Evolutionary conservation across 2,888 invertebrate genomes (phyloP).

Genomic region (Argyresthia albistria): DNA sequence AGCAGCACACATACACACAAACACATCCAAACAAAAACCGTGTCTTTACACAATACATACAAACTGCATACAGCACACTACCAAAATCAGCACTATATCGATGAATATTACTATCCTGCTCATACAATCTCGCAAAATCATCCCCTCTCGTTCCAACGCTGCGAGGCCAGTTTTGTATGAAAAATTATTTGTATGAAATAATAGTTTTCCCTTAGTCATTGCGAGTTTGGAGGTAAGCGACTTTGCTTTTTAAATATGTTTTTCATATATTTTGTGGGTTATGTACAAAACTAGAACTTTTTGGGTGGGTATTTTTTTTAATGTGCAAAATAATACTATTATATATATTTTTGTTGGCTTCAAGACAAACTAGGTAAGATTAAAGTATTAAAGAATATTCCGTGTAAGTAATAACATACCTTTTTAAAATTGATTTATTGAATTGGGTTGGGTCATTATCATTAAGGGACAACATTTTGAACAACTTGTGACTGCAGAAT

Average conservation of each 20-base stretch:
- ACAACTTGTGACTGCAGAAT: too few relatives aligned
- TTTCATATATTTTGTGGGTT: too few relatives aligned
- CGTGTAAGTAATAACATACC: too few relatives aligned
- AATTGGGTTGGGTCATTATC: too few relatives aligned
- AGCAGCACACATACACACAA: conserved; percentile 17
- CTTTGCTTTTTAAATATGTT: background rate
- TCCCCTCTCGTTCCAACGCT: background rate
- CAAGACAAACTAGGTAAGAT: too few relatives aligned
- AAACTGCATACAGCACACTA: conserved; percentile 15
- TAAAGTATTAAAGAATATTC: too few relatives aligned
- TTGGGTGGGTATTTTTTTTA: too few relatives aligned
- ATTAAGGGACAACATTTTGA: too few relatives aligned
- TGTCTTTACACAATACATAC: conserved; percentile 19
- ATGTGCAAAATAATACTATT: too few relatives aligned
- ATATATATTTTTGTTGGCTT: too few relatives aligned
- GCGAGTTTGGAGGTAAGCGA: background rate
- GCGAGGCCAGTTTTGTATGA: background rate
- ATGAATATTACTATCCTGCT: conserved; percentile 8
- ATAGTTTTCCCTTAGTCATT: conserved; percentile 1
- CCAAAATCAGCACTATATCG: conserved; percentile 9
- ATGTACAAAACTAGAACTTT: too few relatives aligned
- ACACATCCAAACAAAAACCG: conserved; percentile 12
- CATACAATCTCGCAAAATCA: background rate
- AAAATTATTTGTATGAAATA: conserved; percentile 3
- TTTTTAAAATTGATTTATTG: too few relatives aligned